A percentile compares a stretch with the other conserved stretches of the same genome.
Conservation (phyloP, 2,888 invertebrate genomes). For the Cryptus armator region DNA sequence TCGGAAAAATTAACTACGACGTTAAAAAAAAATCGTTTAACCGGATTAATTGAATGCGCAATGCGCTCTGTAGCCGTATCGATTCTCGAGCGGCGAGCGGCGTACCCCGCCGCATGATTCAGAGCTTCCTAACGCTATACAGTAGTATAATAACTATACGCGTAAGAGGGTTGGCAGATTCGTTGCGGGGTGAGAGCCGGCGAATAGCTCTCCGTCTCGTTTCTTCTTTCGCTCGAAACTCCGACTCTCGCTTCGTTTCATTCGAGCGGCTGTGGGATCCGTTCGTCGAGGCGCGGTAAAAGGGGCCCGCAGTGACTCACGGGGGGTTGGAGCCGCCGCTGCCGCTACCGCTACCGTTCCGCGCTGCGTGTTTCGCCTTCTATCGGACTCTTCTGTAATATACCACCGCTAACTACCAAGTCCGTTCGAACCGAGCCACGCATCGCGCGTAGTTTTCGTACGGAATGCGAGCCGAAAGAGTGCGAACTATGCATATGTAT, state of each 20-base stretch:
- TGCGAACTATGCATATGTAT: constrained; percentile 31
- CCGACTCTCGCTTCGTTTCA: constrained; percentile 14
- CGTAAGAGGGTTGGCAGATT: constrained; percentile 68
- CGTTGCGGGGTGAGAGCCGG: constrained; percentile 65
- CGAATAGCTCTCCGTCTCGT: constrained; percentile 46
- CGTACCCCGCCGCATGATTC: constrained; percentile 75
- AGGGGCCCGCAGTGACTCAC: constrained; percentile 74
- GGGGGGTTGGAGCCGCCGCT: constrained; percentile 71
- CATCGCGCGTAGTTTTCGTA: constrained; percentile 12
- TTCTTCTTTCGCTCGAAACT: constrained; percentile 34
- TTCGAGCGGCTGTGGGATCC: constrained; percentile 37
- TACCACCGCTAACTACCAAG: constrained; percentile 26
- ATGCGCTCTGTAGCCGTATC: constrained; percentile 62
- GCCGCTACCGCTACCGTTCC: constrained; percentile 67
- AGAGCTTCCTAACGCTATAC: constrained; percentile 62
- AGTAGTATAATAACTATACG: constrained; percentile 11
- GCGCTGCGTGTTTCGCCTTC: constrained; percentile 66
- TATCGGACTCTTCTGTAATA: constrained; percentile 32
- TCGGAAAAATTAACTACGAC: not conserved
- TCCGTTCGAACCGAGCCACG: not conserved
- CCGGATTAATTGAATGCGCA: constrained; percentile 32
- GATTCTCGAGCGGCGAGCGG: constrained; percentile 69
- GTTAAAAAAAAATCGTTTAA: not conserved
- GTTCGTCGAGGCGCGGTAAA: constrained; percentile 7
- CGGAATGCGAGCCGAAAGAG: constrained; percentile 39